These are phyloP conservation scores for Drepana arcuata DNA, from an alignment of 1,140 invertebrate genomes.

Conservation along the genomic window DNA sequence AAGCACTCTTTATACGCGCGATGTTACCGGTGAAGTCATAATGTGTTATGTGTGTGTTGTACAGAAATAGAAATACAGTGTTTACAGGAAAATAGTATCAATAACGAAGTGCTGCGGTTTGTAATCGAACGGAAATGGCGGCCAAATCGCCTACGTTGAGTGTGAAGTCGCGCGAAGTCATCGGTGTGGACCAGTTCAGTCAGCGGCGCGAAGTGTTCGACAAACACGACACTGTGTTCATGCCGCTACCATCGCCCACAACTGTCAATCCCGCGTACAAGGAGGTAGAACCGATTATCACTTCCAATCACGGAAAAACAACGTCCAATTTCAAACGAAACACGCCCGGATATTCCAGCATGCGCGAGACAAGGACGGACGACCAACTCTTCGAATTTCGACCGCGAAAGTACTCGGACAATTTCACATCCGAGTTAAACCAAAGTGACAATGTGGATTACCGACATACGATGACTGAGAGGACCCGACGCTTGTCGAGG, in stretches of 20 bases:
- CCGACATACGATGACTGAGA: slow-evolving; percentile 46
- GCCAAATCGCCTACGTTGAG: slow-evolving; percentile 63
- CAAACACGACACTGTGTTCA: slow-evolving; percentile 58
- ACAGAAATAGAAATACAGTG: slow-evolving; percentile 62
- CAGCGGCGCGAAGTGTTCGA: slow-evolving; percentile 64
- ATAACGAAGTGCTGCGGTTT: slow-evolving; percentile 67
- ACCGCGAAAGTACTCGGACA: slow-evolving; percentile 59
- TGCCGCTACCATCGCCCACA: slow-evolving; percentile 44
- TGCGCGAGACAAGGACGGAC: slow-evolving; percentile 51
- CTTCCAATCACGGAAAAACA: slow-evolving; percentile 60
- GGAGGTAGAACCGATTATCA: slow-evolving; percentile 55
- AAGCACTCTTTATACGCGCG: slow-evolving; percentile 49
- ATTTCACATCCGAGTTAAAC: slow-evolving; percentile 59
- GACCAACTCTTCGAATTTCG: slow-evolving; percentile 47
- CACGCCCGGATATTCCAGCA: slow-evolving; percentile 53
- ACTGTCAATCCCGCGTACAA: slow-evolving; percentile 28
- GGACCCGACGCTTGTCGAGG: slow-evolving; percentile 55
- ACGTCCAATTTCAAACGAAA: slow-evolving; percentile 61
- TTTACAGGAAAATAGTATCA: slow-evolving; percentile 68
- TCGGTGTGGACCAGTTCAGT: slow-evolving; percentile 62
- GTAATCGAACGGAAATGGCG: slow-evolving; percentile 63
- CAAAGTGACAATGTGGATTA: slow-evolving; percentile 59
- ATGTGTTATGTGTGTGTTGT: slow-evolving; percentile 57
- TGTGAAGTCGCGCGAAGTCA: slow-evolving; percentile 61
- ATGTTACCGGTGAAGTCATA: slow-evolving; percentile 68